phyloP scores from a whole-genome alignment of 2,797 vertebrate genomes.

The Craterocephalus amniculus region DNA sequence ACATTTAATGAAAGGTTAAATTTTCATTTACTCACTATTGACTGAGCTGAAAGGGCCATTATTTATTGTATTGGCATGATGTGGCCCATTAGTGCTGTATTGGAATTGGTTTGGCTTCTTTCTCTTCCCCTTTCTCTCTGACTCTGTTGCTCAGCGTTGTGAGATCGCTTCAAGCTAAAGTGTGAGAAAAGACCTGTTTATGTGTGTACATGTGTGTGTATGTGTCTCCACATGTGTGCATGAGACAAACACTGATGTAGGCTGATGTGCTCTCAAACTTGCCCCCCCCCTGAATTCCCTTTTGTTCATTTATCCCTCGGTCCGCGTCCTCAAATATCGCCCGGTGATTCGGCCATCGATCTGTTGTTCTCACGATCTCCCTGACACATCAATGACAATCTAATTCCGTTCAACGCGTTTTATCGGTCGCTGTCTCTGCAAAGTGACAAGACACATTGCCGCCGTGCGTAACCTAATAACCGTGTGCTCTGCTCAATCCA shows the following conservation, averaged over 20 bases:
- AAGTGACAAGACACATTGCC: constrained; percentile 89
- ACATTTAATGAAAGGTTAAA: constrained; percentile 89
- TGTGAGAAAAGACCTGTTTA: constrained; percentile 69
- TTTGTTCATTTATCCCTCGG: constrained; percentile 56
- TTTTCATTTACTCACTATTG: constrained; percentile 89
- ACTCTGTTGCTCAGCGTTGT: constrained; percentile 72
- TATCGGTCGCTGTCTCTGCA: constrained; percentile 81
- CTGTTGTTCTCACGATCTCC: constrained; percentile 82
- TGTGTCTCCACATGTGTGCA: constrained; percentile 39
- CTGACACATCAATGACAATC: constrained; percentile 87
- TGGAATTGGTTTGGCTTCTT: constrained; percentile 85
- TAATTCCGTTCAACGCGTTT: constrained; percentile 84
- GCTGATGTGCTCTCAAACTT: constrained; percentile 60
- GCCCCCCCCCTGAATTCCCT: constrained; percentile 53
- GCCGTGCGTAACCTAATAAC: constrained; percentile 83
- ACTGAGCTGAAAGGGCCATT: constrained; percentile 87
- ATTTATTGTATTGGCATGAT: constrained; percentile 90
- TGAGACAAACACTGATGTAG: constrained; percentile 3
- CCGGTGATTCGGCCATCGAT: constrained; percentile 81
- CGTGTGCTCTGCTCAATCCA: constrained; percentile 78
- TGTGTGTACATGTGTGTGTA: constrained; percentile 33
- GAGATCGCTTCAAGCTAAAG: constrained; percentile 83
- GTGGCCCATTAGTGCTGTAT: constrained; percentile 89
- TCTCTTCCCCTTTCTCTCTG: constrained; percentile 64
- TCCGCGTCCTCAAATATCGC: constrained; percentile 67